Evolutionary conservation across 2,888 invertebrate genomes (phyloP), one percentile per base, ranked within the genome.

Genomic region (Dolichopus griseipennis): DNA sequence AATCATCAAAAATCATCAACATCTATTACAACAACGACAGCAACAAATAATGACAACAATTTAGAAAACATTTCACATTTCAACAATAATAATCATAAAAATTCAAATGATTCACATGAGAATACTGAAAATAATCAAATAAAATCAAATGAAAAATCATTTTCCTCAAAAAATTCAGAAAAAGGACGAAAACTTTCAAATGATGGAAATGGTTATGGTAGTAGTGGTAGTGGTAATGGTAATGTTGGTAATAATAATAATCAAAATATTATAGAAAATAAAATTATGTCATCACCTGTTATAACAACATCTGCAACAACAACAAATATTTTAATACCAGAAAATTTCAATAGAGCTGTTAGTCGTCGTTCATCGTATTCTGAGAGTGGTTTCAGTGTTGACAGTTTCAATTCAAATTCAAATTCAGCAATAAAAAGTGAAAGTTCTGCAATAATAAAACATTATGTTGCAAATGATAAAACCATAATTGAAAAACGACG

Each of bases 401-500:
- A 63, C 27, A 27, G 63, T 63, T 21, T 22, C 22, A 62, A 22
- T 62, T 21, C 22, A 15, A 27, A 27, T 27, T 7, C 37, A 37
- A 78, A 75, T 68, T 68, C 68, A 27, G 66, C 70, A 41, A 69
- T 68, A 67, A 61, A 68, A 43, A 61, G 68, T 66, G 20, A 69
- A 64, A 33, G 67, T 33, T 73, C 72, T 67, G 67, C 70, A 33
- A 21, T 67, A 73, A 86, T 86, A 73, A 86, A 86, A 73, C 85
- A 84, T 74, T 85, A 87, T 72, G 85, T 87, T 71, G 84, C 87
- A 65, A 87, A 87, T 75, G 85, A 86, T 68, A 85, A 83, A 69
- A 85, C 86, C 75, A 84, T 85, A 75, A 87, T 86, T 73, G 82
- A 81, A 71, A 83, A 85, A 15, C 86, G 85, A 72, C 89, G 89